Percentiles rank a stretch among this genome's conserved stretches.
phyloP scores from a whole-genome alignment of 2,797 vertebrate genomes.

The Knipowitschia caucasica region DNA sequence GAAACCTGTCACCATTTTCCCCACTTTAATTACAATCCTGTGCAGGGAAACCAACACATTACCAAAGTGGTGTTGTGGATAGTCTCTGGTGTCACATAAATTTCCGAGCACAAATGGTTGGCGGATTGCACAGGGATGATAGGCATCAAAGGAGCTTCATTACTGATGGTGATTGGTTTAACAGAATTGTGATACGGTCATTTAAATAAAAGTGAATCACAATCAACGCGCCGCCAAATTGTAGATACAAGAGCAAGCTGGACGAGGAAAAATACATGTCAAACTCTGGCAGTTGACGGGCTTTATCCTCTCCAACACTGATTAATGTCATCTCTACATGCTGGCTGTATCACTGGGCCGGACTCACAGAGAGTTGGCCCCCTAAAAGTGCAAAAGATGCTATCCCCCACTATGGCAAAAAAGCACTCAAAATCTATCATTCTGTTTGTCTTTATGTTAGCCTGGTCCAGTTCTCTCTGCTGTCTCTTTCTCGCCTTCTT shows the following conservation, averaged over 20 bases:
- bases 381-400: constrained; percentile 56
- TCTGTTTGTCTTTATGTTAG: constrained; percentile 27
- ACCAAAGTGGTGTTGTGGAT: too few species aligned
- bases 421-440: constrained; percentile 17
- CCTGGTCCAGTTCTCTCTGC: constrained; percentile 11
- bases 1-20: too few species aligned
- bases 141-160: background rate
- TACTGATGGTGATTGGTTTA: background rate
- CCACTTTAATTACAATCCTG: too few species aligned
- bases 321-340: constrained; percentile 60
- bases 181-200: background rate
- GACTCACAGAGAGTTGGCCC: constrained; percentile 51
- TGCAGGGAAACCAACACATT: too few species aligned
- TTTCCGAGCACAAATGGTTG: background rate
- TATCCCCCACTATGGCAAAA: constrained; percentile 49
- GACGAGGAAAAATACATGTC: constrained; percentile 31
- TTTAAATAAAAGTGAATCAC: background rate
- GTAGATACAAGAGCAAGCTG: constrained; percentile 20
- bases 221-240: constrained; percentile 2
- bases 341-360: constrained; percentile 48
- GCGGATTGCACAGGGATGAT: background rate
- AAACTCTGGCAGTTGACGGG: constrained; percentile 49
- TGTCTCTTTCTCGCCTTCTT: constrained; percentile 20
- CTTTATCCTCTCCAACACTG: constrained; percentile 48
- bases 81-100: background rate